Percentiles rank a stretch among this genome's conserved stretches.
Evolutionary conservation across 2,113 vertebrate species (phyloP).

Genomic region (Hemicordylus capensis): DNA sequence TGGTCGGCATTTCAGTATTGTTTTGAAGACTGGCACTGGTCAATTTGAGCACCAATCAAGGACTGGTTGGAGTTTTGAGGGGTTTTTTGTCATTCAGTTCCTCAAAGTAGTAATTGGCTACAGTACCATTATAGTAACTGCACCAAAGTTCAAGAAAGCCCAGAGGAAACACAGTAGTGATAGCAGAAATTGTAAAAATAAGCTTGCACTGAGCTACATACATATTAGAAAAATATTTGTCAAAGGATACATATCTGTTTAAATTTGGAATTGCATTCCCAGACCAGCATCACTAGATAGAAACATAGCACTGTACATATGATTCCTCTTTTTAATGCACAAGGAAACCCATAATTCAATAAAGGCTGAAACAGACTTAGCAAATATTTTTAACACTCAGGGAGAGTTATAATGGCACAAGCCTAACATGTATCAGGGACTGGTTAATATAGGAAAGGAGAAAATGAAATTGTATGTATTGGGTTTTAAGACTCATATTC

Average conservation of each 20-base stretch:
- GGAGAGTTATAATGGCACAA: not conserved
- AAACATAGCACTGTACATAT: not conserved
- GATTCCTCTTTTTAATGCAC: not conserved
- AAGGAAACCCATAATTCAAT: not conserved
- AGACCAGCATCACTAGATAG: not conserved
- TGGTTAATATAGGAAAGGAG: not conserved
- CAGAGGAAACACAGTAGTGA: not conserved
- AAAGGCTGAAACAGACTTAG: not conserved
- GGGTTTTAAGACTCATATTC: not conserved
- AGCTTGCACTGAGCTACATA: not conserved
- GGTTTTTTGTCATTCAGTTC: not conserved
- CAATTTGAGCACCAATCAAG: not conserved
- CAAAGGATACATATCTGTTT: not conserved
- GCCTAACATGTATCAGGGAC: not conserved
- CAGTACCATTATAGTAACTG: conserved; percentile 2
- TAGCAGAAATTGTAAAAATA: not conserved
- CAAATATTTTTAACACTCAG: not conserved
- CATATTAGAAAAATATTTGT: not conserved
- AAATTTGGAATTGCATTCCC: conserved; percentile 2
- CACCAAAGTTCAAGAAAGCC: not conserved
- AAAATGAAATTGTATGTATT: not conserved
- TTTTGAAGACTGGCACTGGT: conserved; percentile 7
- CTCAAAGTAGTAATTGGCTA: conserved; percentile 26
- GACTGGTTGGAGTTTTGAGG: not conserved
- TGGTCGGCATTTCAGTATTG: not conserved